Conservation (phyloP, 1,140 invertebrate genomes). For the Belonocnema kinseyi region DNA sequence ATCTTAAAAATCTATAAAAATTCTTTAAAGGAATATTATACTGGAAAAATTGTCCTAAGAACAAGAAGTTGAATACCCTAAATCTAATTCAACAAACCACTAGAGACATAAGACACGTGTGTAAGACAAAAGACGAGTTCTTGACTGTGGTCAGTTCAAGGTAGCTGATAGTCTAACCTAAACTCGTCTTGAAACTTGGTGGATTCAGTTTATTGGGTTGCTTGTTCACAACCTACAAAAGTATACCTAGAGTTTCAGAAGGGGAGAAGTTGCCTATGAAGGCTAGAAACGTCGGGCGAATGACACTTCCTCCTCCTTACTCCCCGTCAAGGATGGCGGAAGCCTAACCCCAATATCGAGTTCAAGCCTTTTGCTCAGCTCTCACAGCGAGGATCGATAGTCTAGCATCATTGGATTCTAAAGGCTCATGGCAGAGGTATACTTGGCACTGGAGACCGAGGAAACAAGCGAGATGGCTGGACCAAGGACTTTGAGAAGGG, state of each 20-base stretch:
- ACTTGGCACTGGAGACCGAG: conserved; percentile 38
- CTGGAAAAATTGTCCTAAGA: no score
- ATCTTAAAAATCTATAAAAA: no score
- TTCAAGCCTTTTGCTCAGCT: conserved; percentile 63
- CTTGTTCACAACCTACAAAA: conserved; percentile 36
- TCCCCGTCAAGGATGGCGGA: conserved; percentile 44
- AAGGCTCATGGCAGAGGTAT: conserved; percentile 53
- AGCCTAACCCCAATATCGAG: conserved; percentile 57
- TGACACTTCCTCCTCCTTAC: conserved; percentile 61
- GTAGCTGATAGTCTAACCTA: no score
- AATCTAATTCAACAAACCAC: no score
- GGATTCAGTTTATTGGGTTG: conserved; percentile 50
- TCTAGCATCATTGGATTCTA: conserved; percentile 66
- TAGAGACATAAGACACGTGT: no score
- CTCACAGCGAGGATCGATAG: conserved; percentile 66
- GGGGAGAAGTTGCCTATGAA: conserved; percentile 42
- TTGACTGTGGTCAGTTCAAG: no score
- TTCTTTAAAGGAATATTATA: no score
- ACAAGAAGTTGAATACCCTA: no score
- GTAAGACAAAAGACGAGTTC: no score
- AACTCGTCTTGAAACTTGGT: conserved; percentile 35
- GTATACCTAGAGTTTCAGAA: conserved; percentile 46
- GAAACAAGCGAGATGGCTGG: conserved; percentile 35
- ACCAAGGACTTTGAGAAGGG: conserved; percentile 54
- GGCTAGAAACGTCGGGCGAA: conserved; percentile 54